phyloP scores from a whole-genome alignment of 2,797 vertebrate species.

The Sebastes diaconus region DNA sequence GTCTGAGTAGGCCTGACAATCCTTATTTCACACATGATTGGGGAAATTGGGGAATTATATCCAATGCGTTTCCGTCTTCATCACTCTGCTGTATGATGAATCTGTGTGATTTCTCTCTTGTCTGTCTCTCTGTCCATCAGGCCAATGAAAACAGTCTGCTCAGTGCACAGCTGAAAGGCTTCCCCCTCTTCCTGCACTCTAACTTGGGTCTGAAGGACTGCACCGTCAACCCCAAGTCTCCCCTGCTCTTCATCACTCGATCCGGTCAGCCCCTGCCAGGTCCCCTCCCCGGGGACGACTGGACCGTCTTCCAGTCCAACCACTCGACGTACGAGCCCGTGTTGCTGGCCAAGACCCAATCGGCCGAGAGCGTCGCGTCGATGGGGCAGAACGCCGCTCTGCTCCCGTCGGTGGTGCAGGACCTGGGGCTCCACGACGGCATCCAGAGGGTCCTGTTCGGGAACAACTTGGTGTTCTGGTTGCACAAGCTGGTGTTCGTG shows the following conservation, averaged over 20 bases:
- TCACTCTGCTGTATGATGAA: constrained; percentile 53
- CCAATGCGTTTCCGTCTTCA: constrained; percentile 59
- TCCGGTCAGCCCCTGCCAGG: constrained; percentile 93
- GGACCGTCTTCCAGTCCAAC: constrained; percentile 99
- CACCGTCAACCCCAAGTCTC: constrained; percentile 95
- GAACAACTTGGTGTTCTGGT: constrained; percentile 98
- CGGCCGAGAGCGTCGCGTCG: constrained; percentile 89
- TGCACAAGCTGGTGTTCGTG: constrained; percentile 96
- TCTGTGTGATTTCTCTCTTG: constrained; percentile 49
- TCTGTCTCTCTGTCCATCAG: constrained; percentile 72
- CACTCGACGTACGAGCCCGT: constrained; percentile 97
- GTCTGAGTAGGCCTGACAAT: constrained; percentile 64
- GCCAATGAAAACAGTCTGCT: constrained; percentile 99
- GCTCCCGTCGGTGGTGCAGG: constrained; percentile 97
- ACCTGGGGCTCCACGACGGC: constrained; percentile 96
- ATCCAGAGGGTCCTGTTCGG: constrained; percentile 98
- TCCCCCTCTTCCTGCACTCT: constrained; percentile 97
- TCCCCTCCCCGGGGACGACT: constrained; percentile 94
- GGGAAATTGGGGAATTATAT: constrained; percentile 62
- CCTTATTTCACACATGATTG: constrained; percentile 71
- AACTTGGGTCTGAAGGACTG: constrained; percentile 98
- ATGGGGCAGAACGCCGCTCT: constrained; percentile 88
- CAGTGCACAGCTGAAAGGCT: constrained; percentile 98
- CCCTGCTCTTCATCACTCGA: constrained; percentile 93
- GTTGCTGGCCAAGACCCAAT: constrained; percentile 94